phyloP scores from a whole-genome alignment of 1,140 invertebrate species.

The Wiebesia pumilae region DNA sequence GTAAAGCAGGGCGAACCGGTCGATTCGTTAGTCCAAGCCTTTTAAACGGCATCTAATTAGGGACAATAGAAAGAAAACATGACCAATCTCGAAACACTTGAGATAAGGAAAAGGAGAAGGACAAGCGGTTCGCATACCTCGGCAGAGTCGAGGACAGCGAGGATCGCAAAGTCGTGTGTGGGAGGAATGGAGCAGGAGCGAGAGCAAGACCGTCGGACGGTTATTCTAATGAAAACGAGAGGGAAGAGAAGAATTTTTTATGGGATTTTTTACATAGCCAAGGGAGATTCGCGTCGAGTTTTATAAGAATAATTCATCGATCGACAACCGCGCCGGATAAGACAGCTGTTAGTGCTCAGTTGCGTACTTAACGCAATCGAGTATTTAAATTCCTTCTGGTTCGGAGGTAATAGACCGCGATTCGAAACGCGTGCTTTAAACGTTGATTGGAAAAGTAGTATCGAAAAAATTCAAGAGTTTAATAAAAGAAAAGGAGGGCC shows the following conservation, averaged over 20 bases:
- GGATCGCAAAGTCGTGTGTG: constrained; percentile 21
- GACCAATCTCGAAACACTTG: constrained; percentile 69
- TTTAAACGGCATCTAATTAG: constrained; percentile 73
- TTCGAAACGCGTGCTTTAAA: too few species aligned
- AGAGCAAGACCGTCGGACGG: constrained; percentile 34
- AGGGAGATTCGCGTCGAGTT: neutral
- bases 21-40: constrained; percentile 61
- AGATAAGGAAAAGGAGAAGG: constrained; percentile 63
- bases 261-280: constrained; percentile 41
- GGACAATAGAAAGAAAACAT: constrained; percentile 72
- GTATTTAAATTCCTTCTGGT: too few species aligned
- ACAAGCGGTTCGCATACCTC: constrained; percentile 59
- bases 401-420: too few species aligned
- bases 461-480: neutral
- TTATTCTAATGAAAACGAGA: neutral
- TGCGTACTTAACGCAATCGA: too few species aligned
- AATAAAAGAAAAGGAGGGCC: neutral
- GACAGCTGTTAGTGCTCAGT: constrained; percentile 13
- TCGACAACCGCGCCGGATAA: constrained; percentile 48
- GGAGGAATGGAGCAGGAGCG: constrained; percentile 31
- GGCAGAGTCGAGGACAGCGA: constrained; percentile 2
- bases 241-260: constrained; percentile 49
- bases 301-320: constrained; percentile 48
- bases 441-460: neutral
- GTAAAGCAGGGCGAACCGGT: constrained; percentile 42